Conservation (phyloP, 1,140 invertebrate species). For the Patella vulgata region DNA sequence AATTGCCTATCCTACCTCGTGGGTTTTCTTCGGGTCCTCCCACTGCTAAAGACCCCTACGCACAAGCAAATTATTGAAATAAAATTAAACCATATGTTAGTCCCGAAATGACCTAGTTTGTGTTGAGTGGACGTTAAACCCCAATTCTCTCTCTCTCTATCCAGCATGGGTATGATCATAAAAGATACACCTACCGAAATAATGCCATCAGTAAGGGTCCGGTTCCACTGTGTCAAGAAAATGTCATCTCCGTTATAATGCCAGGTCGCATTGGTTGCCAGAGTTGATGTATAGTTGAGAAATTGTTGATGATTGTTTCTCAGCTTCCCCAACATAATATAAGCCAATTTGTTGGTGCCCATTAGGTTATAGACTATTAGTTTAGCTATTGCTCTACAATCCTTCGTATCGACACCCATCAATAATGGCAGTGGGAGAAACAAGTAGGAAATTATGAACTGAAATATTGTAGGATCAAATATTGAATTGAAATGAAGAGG, state of each 20-base stretch:
- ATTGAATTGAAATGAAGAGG: too few relatives aligned
- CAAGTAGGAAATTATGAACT: constrained; percentile 60
- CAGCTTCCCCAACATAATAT: constrained; percentile 39
- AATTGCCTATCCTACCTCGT: too few relatives aligned
- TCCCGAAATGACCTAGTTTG: too few relatives aligned
- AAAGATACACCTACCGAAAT: constrained; percentile 51
- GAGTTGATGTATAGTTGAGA: constrained; percentile 28
- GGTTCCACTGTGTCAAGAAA: constrained; percentile 25
- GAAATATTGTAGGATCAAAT: too few relatives aligned
- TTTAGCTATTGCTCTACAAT: constrained; percentile 58
- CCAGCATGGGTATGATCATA: too few relatives aligned
- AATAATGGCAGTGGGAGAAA: constrained; percentile 61
- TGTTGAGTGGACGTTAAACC: too few relatives aligned
- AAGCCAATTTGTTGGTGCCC: constrained; percentile 61
- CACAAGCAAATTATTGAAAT: too few relatives aligned
- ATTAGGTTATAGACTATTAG: constrained; percentile 61
- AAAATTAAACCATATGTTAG: too few relatives aligned
- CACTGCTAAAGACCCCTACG: too few relatives aligned
- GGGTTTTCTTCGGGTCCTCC: too few relatives aligned
- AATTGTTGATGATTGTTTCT: constrained; percentile 44
- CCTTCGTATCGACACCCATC: constrained; percentile 54
- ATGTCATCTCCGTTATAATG: constrained; percentile 21
- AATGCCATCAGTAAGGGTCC: constrained; percentile 38
- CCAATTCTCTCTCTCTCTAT: too few relatives aligned
- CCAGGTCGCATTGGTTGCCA: constrained; percentile 25